These are phyloP conservation scores for Cinclus mexicanus DNA, from an alignment of 2,113 vertebrate genomes.

Conservation along the genomic window DNA sequence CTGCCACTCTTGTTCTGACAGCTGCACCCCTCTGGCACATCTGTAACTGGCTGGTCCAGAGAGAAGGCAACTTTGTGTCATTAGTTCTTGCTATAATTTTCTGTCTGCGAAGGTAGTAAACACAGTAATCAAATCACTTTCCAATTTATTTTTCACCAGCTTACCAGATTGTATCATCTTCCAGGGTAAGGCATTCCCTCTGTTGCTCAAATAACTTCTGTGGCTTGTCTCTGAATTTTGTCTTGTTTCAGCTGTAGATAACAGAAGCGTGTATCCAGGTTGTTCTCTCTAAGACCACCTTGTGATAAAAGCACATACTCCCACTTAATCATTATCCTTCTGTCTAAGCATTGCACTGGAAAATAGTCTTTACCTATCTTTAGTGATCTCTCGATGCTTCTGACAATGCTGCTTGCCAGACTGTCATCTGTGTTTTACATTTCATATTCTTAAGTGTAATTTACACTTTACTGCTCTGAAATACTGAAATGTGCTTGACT, in stretches of 20 bases:
- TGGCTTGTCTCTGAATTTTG: neutral
- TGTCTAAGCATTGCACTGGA: neutral
- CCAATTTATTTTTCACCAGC: neutral
- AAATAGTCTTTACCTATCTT: neutral
- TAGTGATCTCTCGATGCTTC: neutral
- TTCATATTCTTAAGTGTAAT: neutral
- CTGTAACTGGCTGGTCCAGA: neutral
- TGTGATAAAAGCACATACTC: neutral
- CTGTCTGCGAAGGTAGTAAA: neutral
- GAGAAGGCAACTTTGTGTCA: neutral
- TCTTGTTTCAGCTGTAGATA: neutral
- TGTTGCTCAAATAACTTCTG: neutral
- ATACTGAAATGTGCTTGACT: neutral
- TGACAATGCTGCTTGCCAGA: neutral
- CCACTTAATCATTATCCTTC: neutral
- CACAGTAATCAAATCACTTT: neutral
- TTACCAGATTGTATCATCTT: neutral
- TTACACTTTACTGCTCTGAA: neutral
- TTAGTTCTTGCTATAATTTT: neutral
- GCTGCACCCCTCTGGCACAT: neutral
- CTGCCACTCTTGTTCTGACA: neutral
- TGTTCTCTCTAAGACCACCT: neutral
- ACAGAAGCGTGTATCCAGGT: neutral
- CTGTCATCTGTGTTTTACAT: fast-evolving
- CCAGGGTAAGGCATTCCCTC: neutral